phyloP scores from a whole-genome alignment of 1,140 invertebrate species.

The Zophobas atratus region DNA sequence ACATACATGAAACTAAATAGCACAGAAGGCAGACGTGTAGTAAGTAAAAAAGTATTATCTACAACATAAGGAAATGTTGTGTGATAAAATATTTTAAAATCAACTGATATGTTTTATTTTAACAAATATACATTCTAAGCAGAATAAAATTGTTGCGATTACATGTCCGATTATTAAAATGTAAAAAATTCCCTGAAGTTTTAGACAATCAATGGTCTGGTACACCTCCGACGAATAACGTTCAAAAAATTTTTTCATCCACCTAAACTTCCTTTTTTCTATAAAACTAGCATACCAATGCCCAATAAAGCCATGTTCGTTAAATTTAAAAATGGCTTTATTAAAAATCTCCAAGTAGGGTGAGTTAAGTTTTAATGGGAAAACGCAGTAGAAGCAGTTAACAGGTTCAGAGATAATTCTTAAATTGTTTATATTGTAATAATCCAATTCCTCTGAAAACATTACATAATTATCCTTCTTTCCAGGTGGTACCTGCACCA shows the following conservation, averaged over 20 bases:
- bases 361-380: slow-evolving; percentile 16
- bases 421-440: neutral
- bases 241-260: slow-evolving; percentile 2
- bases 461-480: slow-evolving; percentile 26
- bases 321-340: neutral
- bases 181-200: slow-evolving; percentile 15
- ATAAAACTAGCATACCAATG: slow-evolving; percentile 16
- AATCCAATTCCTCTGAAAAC: slow-evolving; percentile 16
- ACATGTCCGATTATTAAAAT: too few species aligned
- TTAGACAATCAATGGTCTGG: slow-evolving; percentile 17
- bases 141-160: too few species aligned
- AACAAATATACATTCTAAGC: too few species aligned
- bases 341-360: slow-evolving; percentile 6
- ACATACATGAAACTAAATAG: too few species aligned
- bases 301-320: slow-evolving; percentile 22
- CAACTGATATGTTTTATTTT: too few species aligned
- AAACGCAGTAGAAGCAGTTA: slow-evolving; percentile 17
- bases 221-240: neutral
- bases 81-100: too few species aligned
- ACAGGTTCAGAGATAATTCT: slow-evolving; percentile 15
- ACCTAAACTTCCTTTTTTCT: neutral
- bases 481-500: slow-evolving; percentile 13
- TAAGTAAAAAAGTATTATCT: too few species aligned
- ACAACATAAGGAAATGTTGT: too few species aligned
- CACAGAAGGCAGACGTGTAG: too few species aligned